These are phyloP conservation scores for Drosophila mimetica DNA, from an alignment of 2,888 invertebrate species.

Conservation along the genomic window DNA sequence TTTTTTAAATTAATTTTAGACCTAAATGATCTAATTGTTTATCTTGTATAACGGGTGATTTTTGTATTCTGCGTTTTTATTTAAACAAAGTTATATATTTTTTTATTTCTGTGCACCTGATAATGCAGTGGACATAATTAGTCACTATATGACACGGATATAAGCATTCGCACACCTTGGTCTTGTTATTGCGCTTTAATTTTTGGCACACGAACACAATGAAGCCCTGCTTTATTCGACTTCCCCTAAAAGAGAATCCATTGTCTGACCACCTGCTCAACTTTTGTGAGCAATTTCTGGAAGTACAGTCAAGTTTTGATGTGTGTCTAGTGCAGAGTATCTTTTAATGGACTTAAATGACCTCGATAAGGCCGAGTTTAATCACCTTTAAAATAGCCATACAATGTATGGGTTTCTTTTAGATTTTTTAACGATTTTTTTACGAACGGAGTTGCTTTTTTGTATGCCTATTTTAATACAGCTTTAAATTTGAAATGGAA, in stretches of 20 bases:
- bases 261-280: conserved; percentile 32
- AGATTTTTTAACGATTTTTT: conserved; percentile 17
- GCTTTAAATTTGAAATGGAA: conserved; percentile 31
- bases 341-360: conserved; percentile 31
- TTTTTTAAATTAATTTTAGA: neutral
- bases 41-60: too few species aligned
- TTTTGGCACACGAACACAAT: conserved; percentile 33
- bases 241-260: conserved; percentile 13
- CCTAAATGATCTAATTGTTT: neutral
- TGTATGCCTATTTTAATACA: conserved; percentile 13
- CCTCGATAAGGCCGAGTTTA: conserved; percentile 38
- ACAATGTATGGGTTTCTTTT: conserved; percentile 1
- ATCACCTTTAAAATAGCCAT: conserved; percentile 24
- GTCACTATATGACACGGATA: conserved; percentile 39
- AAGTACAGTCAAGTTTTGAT: conserved; percentile 32
- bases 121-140: conserved; percentile 44
- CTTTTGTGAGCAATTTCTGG: conserved; percentile 23
- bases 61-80: neutral
- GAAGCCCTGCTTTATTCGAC: conserved; percentile 17
- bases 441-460: conserved; percentile 12
- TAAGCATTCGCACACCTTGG: conserved; percentile 4
- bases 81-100: neutral
- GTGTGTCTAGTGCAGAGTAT: conserved; percentile 3
- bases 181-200: conserved; percentile 57
- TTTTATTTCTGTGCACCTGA: conserved; percentile 2